phyloP scores from a whole-genome alignment of 2,888 invertebrate species.

The Drosophila meridiana region DNA sequence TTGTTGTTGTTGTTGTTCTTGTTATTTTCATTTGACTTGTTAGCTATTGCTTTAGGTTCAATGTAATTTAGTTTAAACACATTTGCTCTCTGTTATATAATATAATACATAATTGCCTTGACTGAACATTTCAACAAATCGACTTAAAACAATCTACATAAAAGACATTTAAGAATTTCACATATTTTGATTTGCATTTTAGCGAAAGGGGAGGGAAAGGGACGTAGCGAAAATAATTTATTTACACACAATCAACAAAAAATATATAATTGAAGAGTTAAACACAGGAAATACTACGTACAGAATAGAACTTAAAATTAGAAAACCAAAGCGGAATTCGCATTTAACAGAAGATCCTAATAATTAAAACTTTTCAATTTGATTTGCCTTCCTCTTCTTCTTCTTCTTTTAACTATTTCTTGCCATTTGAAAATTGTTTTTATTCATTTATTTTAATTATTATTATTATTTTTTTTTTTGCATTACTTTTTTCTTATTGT shows the following conservation, averaged over 20 bases:
- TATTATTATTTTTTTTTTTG: constrained; percentile 22
- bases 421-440: constrained; percentile 49
- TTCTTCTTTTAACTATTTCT: constrained; percentile 15
- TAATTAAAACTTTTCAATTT: constrained; percentile 51
- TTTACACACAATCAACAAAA: constrained; percentile 72
- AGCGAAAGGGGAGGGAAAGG: constrained; percentile 10
- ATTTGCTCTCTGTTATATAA: constrained; percentile 58
- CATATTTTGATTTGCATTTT: constrained; percentile 60
- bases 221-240: constrained; percentile 31
- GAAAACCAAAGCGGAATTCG: constrained; percentile 65
- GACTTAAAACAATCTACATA: constrained; percentile 59
- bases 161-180: constrained; percentile 41
- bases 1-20: constrained; percentile 4
- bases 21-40: constrained; percentile 21
- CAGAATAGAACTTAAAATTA: constrained; percentile 66
- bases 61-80: constrained; percentile 38
- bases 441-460: constrained; percentile 29
- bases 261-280: constrained; percentile 16
- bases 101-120: constrained; percentile 74
- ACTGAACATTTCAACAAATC: constrained; percentile 63
- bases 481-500: constrained; percentile 28
- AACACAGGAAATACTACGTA: constrained; percentile 51
- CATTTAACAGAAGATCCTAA: constrained; percentile 61
- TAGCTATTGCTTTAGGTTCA: constrained; percentile 22
- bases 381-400: constrained; percentile 3